These are phyloP conservation scores for Channa maculata DNA, from an alignment of 2,113 vertebrate species.

Conservation along the genomic window DNA sequence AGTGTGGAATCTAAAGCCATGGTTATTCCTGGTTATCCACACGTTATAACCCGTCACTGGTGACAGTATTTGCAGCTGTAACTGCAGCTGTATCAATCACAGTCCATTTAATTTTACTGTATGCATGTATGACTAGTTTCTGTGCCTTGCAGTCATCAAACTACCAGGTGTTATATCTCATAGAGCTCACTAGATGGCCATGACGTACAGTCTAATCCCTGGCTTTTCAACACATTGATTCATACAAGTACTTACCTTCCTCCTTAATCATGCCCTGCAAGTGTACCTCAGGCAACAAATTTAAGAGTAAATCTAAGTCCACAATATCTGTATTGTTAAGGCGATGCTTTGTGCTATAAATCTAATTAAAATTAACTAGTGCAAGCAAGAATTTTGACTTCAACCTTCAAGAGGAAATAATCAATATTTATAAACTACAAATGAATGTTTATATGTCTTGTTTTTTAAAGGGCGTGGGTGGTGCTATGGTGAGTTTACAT, in stretches of 20 bases:
- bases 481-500: not conserved
- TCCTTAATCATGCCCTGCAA: not conserved
- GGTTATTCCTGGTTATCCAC: not conserved
- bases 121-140: not conserved
- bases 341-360: too few species aligned
- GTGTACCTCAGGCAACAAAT: not conserved
- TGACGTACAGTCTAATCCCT: not conserved
- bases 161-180: constrained; percentile 26
- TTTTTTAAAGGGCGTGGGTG: not conserved
- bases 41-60: not conserved
- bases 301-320: not conserved
- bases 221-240: not conserved
- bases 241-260: not conserved
- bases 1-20: not conserved
- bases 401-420: not conserved
- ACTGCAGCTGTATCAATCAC: constrained; percentile 8
- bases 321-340: too few species aligned
- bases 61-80: too few species aligned
- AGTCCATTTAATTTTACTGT: constrained; percentile 2
- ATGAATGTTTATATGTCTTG: not conserved
- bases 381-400: too few species aligned
- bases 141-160: not conserved
- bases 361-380: too few species aligned
- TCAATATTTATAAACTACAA: not conserved
- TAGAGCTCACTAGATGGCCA: constrained; percentile 32